phyloP scores from a whole-genome alignment of 2,113 vertebrate species.

The Amphilophus citrinellus region DNA sequence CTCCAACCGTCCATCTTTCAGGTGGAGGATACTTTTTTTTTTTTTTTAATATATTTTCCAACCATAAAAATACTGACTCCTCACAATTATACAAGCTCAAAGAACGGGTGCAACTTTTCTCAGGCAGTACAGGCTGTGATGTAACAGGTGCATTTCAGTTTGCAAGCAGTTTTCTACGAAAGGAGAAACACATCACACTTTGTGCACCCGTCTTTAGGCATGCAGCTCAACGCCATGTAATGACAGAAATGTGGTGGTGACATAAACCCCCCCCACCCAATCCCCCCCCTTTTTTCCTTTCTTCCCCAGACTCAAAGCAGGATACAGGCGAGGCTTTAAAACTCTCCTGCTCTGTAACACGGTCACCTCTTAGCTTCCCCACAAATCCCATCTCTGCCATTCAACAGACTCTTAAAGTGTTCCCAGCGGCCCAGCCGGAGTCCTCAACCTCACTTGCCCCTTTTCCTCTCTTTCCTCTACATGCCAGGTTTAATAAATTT shows the following conservation, averaged over 20 bases:
- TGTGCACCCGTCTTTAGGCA: constrained; percentile 60
- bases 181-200: constrained; percentile 51
- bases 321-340: neutral
- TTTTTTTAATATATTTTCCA: constrained; percentile 17
- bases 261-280: neutral
- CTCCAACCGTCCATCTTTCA: constrained; percentile 82
- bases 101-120: constrained; percentile 74
- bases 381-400: constrained; percentile 19
- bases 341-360: constrained; percentile 13
- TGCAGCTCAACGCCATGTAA: constrained; percentile 57
- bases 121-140: constrained; percentile 63
- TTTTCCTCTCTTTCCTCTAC: neutral
- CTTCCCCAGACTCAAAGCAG: neutral
- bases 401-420: constrained; percentile 18
- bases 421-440: constrained; percentile 60
- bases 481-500: constrained; percentile 3
- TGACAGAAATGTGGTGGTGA: constrained; percentile 49
- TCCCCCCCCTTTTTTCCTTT: neutral
- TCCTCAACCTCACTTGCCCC: constrained; percentile 40
- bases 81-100: constrained; percentile 73
- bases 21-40: constrained; percentile 67
- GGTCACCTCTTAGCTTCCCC: constrained; percentile 15
- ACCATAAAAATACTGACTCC: constrained; percentile 77
- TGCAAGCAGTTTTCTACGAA: constrained; percentile 58
- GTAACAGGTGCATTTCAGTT: constrained; percentile 53